Base-by-base conservation (phyloP, 1,140 invertebrate species). In the Brachionus paranguensis region DNA sequence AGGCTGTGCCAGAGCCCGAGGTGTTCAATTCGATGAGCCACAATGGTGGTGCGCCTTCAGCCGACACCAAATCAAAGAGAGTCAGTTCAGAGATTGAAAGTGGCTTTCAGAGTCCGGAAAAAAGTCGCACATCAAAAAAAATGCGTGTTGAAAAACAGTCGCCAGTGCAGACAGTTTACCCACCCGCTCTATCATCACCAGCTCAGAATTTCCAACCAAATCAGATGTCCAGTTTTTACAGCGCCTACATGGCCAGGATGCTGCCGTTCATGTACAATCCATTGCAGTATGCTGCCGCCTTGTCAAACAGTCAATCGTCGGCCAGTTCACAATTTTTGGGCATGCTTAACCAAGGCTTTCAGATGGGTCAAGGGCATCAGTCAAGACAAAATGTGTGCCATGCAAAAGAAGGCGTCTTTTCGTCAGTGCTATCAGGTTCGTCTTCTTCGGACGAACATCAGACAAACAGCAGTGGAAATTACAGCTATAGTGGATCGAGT, bases 1-100 rank as follows among this genome's bases (percentile, higher is more conserved):
- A 72, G 50, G 83, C 83, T 43, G 83, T 84, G 7, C 83, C 83
- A 33, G 83, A 84, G 43, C 83, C 83, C 20, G 83, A 84, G 24
- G 83, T 55, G 12, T 84, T 84, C 33, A 84, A 84, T 8, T 76
- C 83, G 12, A 24, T 74, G 27, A 45, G 29, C 1, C 74, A 74
- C 43, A 84, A 84, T 37, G 65, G 60, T 12, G 64, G 41, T 65
- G n/a, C 78, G 2, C 41, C 24, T 11, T 0, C 37, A 41, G 41
- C 17, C 20, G 78, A 81, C 10, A 12, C 20, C 2, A 64, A 64
- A 20, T 10, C 53, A 14, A 81, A 81, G 29, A 24, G 78, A 64
- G 24, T 50, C 12, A 79, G 76, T 10, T 6, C 50, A 27, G 76
- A 79, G 20, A 8, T 79, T n/a, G 72, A 47, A 14, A 47, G 20